Evolutionary conservation across 2,113 vertebrate species (phyloP).

Genomic region (Pipa parva): DNA sequence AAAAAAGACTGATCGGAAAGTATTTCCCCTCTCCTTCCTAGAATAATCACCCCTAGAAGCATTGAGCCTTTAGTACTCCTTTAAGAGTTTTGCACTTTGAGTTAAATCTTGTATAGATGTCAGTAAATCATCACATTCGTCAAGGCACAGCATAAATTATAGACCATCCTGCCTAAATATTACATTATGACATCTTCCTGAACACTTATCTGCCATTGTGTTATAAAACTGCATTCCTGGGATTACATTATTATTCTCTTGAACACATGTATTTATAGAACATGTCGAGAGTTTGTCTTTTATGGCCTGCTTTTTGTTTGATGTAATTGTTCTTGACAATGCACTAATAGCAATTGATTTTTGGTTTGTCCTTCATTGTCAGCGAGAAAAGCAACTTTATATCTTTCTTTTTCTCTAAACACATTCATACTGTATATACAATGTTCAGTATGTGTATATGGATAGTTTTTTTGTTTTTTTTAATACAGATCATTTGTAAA

Average conservation of each 20-base stretch:
- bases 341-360: conserved; percentile 36
- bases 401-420: no score
- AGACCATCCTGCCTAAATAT: not conserved
- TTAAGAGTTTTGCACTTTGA: no score
- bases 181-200: conserved; percentile 11
- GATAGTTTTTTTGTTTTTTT: not conserved
- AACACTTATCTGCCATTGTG: not conserved
- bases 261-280: conserved; percentile 19
- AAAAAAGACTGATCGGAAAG: no score
- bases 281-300: conserved; percentile 17
- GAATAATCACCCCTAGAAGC: no score
- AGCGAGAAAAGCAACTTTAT: not conserved
- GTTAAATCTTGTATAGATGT: not conserved
- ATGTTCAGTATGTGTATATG: no score
- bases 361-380: conserved; percentile 2
- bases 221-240: not conserved
- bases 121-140: conserved; percentile 1
- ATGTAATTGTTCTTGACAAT: conserved; percentile 41
- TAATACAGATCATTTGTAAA: not conserved
- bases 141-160: not conserved
- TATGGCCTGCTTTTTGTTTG: conserved; percentile 40
- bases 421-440: no score
- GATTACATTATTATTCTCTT: conserved; percentile 8
- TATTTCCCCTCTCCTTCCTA: no score
- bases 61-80: no score